Evolutionary conservation across 2,113 vertebrate species (phyloP).

Genomic region (Anhinga rufa): DNA sequence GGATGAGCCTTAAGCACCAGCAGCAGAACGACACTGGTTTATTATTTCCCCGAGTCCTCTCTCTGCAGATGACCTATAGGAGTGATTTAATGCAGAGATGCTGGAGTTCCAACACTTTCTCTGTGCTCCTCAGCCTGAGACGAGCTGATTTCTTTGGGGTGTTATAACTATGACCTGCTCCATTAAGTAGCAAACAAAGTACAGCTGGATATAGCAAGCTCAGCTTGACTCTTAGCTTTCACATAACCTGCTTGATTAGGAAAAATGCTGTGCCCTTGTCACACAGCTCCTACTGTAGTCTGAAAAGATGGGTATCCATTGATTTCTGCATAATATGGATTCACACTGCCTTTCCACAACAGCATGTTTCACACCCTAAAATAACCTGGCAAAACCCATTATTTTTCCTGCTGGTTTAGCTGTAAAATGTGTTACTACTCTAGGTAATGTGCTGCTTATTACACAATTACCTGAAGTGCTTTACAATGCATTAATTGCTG

Average conservation of each 20-base stretch:
- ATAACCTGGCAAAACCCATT: constrained; percentile 24
- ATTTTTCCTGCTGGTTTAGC: not conserved
- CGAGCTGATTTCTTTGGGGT: constrained; percentile 61
- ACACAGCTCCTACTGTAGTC: not conserved
- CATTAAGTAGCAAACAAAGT: constrained; percentile 66
- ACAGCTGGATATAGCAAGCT: constrained; percentile 63
- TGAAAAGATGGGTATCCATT: constrained; percentile 40
- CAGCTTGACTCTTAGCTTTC: constrained; percentile 63
- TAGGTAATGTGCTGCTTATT: constrained; percentile 59
- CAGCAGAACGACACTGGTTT: constrained; percentile 1
- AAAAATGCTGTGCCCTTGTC: constrained; percentile 58
- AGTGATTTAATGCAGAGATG: constrained; percentile 37
- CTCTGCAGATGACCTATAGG: constrained; percentile 42
- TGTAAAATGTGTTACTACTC: constrained; percentile 50
- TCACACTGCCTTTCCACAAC: constrained; percentile 39
- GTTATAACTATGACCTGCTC: constrained; percentile 66
- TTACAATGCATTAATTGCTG: constrained; percentile 57
- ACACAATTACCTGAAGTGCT: constrained; percentile 44
- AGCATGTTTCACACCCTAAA: constrained; percentile 38
- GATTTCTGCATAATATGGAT: constrained; percentile 58
- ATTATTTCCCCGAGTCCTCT: constrained; percentile 14
- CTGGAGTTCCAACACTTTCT: constrained; percentile 38
- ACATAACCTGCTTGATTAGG: constrained; percentile 56
- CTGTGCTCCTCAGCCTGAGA: not conserved
- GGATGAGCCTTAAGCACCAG: constrained; percentile 9